Percentiles rank a stretch among this genome's conserved stretches.
Evolutionary conservation across 1,140 invertebrate genomes (phyloP).

Genomic region (Sarcophaga peregrina): DNA sequence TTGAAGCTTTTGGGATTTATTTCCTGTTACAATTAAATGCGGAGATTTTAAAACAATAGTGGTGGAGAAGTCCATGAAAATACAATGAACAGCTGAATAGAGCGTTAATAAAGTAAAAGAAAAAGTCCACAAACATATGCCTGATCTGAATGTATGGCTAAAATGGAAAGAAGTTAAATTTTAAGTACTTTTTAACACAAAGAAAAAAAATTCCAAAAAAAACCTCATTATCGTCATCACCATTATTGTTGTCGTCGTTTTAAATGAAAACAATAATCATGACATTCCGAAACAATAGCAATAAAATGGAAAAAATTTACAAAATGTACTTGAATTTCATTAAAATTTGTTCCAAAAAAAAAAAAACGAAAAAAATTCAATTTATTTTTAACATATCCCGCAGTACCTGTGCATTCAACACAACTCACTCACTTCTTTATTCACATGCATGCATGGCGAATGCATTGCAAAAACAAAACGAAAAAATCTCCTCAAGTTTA

Average conservation of each 20-base stretch:
- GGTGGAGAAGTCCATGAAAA: background rate
- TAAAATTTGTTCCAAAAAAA: background rate
- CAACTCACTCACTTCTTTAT: background rate
- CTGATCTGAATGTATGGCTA: too few relatives aligned
- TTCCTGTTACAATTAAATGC: background rate
- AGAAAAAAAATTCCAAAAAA: background rate
- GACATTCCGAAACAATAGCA: background rate
- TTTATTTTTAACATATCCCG: background rate
- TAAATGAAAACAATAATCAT: background rate
- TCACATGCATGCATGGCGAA: constrained; percentile 11
- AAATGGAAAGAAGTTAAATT: background rate
- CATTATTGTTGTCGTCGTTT: too few relatives aligned
- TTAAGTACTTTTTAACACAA: background rate
- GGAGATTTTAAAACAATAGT: background rate
- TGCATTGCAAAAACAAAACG: too few relatives aligned
- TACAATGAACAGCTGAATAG: background rate
- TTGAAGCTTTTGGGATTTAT: background rate
- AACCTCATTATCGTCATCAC: background rate
- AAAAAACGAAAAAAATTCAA: background rate
- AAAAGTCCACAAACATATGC: too few relatives aligned
- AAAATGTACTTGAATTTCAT: background rate
- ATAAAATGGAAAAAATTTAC: background rate
- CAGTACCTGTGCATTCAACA: background rate
- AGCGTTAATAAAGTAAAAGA: background rate
- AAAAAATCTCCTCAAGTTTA: too few relatives aligned